phyloP scores from a whole-genome alignment of 2,888 invertebrate genomes.

The Drosophila barbarae region DNA sequence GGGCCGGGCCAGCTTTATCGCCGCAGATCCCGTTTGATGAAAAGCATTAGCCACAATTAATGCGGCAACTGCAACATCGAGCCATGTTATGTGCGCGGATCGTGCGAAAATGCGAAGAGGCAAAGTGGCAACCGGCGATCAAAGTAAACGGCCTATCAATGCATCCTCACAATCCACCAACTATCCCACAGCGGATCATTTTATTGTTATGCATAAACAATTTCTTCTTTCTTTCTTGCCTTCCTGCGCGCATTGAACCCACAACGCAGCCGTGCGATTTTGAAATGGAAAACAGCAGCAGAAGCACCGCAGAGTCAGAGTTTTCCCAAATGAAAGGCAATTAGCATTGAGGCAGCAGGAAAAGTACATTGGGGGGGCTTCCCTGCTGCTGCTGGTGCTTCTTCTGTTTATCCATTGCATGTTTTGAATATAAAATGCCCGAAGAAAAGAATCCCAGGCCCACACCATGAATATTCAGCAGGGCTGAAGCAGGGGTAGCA shows the following conservation, averaged over 20 bases:
- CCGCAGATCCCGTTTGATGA: constrained; percentile 31
- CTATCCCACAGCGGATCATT: constrained; percentile 26
- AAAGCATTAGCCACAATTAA: constrained; percentile 31
- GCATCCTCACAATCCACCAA: constrained; percentile 9
- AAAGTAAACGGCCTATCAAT: constrained; percentile 39
- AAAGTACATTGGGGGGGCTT: background rate
- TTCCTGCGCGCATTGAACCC: constrained; percentile 33
- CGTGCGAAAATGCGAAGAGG: constrained; percentile 38
- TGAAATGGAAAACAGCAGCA: constrained; percentile 33
- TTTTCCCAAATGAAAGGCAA: constrained; percentile 38
- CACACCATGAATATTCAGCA: constrained; percentile 32
- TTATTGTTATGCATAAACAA: constrained; percentile 36
- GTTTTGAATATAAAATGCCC: constrained; percentile 31
- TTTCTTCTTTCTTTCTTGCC: constrained; percentile 4
- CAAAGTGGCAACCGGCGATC: constrained; percentile 14
- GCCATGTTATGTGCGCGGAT: constrained; percentile 13
- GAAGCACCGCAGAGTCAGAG: constrained; percentile 4
- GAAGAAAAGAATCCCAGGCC: constrained; percentile 9
- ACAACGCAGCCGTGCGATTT: constrained; percentile 33
- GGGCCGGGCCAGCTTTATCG: constrained; percentile 1
- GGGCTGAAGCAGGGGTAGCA: background rate
- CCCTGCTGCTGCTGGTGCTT: constrained; percentile 4
- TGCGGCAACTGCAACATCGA: constrained; percentile 27
- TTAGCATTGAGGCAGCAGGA: constrained; percentile 17
- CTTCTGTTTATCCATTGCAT: constrained; percentile 26